Percentiles rank a stretch among this genome's conserved stretches.
phyloP scores from a whole-genome alignment of 1,140 invertebrate genomes.

The Drosophila sucinea region DNA sequence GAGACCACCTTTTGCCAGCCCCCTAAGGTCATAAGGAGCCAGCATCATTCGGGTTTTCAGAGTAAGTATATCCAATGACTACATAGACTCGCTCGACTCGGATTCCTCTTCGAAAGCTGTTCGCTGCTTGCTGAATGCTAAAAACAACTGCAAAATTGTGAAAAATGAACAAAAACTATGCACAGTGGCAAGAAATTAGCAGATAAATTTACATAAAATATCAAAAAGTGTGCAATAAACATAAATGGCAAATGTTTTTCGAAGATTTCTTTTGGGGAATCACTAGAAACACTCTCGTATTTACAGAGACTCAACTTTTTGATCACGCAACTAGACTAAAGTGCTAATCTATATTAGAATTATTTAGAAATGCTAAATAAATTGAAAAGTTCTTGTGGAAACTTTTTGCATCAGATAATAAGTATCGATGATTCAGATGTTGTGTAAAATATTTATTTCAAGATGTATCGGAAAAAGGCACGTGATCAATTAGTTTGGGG shows the following conservation, averaged over 20 bases:
- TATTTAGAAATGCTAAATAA: no score
- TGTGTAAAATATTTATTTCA: no score
- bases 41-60: slow-evolving; percentile 30
- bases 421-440: no score
- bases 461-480: no score
- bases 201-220: neutral
- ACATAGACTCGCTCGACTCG: neutral
- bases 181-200: slow-evolving; percentile 47
- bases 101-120: slow-evolving; percentile 43
- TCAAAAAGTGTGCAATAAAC: neutral
- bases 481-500: no score
- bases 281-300: no score
- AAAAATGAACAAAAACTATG: slow-evolving; percentile 54
- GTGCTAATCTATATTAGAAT: no score
- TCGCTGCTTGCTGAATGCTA: slow-evolving; percentile 37
- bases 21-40: slow-evolving; percentile 73
- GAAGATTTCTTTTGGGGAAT: no score
- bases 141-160: slow-evolving; percentile 47
- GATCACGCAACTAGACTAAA: no score
- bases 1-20: slow-evolving; percentile 78
- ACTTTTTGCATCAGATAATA: no score
- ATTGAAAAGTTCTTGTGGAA: no score
- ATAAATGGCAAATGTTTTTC: neutral
- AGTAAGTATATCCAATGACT: slow-evolving; percentile 30
- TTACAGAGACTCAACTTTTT: no score